These are phyloP conservation scores for Aphis gossypii DNA, from an alignment of 1,140 invertebrate genomes.

Conservation along the genomic window DNA sequence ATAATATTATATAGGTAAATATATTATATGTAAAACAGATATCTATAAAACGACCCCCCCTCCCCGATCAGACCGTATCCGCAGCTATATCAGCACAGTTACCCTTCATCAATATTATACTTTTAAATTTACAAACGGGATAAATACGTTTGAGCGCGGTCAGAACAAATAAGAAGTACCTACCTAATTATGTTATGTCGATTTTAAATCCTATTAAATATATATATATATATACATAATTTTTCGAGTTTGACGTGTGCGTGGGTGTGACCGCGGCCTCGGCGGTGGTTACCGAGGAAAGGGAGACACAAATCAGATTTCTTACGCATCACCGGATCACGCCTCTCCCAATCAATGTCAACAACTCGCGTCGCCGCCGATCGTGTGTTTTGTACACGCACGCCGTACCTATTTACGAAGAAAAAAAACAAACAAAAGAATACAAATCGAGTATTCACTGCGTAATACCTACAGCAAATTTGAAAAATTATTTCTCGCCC, in stretches of 20 bases:
- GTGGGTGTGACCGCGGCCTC: conserved; percentile 56
- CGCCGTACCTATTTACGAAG: background rate
- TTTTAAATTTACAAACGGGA: background rate
- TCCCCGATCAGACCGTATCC: background rate
- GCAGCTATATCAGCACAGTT: background rate
- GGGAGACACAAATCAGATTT: conserved; percentile 58
- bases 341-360: conserved; percentile 57
- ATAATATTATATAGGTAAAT: background rate
- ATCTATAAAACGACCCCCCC: background rate
- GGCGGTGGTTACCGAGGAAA: conserved; percentile 22
- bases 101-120: background rate
- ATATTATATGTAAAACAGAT: background rate
- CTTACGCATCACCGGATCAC: conserved; percentile 54
- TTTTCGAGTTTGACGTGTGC: conserved; percentile 45
- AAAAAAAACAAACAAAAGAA: conserved; percentile 47
- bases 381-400: conserved; percentile 46
- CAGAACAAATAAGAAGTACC: background rate
- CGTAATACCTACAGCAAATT: background rate
- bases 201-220: conserved; percentile 4
- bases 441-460: background rate
- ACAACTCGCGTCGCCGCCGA: conserved; percentile 48
- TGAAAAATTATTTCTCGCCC: background rate
- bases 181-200: background rate
- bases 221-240: background rate
- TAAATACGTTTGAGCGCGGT: background rate